Percentiles rank a stretch among this genome's conserved stretches.
phyloP scores from a whole-genome alignment of 1,140 invertebrate genomes.

The Semibalanus balanoides region DNA sequence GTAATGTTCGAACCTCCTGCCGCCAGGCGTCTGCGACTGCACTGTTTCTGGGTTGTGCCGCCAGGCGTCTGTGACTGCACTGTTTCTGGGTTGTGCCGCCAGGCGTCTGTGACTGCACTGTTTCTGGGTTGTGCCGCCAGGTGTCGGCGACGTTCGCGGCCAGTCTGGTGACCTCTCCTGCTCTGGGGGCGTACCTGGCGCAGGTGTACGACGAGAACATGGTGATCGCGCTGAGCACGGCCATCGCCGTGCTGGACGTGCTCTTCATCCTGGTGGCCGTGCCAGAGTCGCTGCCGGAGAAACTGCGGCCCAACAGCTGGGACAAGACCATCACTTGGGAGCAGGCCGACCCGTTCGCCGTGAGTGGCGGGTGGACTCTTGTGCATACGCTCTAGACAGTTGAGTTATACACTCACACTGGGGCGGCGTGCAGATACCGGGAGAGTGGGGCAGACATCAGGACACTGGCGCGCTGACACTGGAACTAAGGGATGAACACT shows the following conservation, averaged over 20 bases:
- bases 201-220: constrained; percentile 77
- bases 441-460: no score
- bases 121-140: constrained; percentile 28
- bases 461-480: no score
- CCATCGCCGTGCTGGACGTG: constrained; percentile 88
- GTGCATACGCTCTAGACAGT: no score
- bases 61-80: no score
- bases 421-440: no score
- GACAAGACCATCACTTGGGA: constrained; percentile 42
- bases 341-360: constrained; percentile 93
- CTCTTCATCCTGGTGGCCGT: constrained; percentile 97
- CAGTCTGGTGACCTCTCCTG: constrained; percentile 90
- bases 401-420: no score
- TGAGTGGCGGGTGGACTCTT: no score
- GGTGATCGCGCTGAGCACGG: constrained; percentile 88
- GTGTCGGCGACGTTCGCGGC: constrained; percentile 97
- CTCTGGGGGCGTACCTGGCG: constrained; percentile 85
- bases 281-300: constrained; percentile 93
- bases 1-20: no score
- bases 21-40: no score
- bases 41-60: not conserved
- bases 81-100: no score
- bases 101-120: not conserved
- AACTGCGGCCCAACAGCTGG: constrained; percentile 68
- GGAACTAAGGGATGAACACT: no score